Conservation (phyloP, 2,113 vertebrate genomes). For the Lagopus muta region DNA sequence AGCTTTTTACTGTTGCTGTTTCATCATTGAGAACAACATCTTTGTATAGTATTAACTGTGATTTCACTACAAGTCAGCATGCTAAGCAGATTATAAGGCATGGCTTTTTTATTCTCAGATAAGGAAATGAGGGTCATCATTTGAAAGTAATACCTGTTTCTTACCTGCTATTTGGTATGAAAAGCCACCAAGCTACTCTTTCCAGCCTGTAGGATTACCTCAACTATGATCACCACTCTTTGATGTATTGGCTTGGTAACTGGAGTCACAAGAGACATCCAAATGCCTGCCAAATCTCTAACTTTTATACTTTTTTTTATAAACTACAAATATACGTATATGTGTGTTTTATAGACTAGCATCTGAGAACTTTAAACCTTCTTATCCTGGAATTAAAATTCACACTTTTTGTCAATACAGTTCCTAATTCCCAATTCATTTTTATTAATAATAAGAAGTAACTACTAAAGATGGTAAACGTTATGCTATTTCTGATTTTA, state of each 20-base stretch:
- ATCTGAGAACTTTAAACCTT: background rate
- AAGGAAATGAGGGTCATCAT: background rate
- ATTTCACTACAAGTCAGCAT: background rate
- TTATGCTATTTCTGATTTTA: background rate
- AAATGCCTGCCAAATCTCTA: background rate
- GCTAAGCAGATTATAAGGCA: background rate
- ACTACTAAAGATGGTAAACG: background rate
- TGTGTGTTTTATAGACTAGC: accelerated
- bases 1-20: background rate
- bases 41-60: background rate
- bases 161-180: background rate
- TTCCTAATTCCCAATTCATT: background rate
- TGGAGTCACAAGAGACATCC: background rate
- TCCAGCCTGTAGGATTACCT: background rate
- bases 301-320: accelerated
- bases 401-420: background rate
- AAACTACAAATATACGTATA: background rate
- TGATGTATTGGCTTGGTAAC: background rate
- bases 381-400: background rate
- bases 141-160: background rate
- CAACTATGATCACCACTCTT: background rate
- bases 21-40: background rate
- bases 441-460: background rate
- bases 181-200: background rate
- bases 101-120: background rate